Evolutionary conservation across 2,113 vertebrate species (phyloP).

Genomic region (Antennarius striatus): DNA sequence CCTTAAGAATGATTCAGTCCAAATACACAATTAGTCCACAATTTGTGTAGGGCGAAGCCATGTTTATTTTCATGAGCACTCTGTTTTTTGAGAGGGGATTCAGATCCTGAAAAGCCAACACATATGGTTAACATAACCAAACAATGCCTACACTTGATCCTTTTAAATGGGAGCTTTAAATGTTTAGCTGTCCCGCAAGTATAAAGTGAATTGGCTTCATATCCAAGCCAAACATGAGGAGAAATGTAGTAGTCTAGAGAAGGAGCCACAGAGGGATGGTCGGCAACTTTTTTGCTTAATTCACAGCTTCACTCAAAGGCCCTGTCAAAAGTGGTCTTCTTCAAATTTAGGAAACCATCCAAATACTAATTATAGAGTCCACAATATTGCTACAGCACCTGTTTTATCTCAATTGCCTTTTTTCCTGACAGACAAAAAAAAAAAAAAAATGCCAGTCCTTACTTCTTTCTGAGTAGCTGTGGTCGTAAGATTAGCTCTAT

Average conservation of each 20-base stretch:
- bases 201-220: conserved; percentile 72
- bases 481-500: conserved; percentile 18
- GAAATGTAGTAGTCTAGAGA: conserved; percentile 75
- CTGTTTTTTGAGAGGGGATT: conserved; percentile 71
- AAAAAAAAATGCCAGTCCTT: neutral
- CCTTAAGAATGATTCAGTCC: conserved; percentile 68
- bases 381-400: conserved; percentile 37
- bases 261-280: conserved; percentile 59
- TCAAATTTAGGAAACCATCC: conserved; percentile 55
- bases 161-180: conserved; percentile 79
- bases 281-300: conserved; percentile 70
- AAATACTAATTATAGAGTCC: conserved; percentile 56
- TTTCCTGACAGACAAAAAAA: conserved; percentile 6
- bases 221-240: conserved; percentile 76
- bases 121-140: conserved; percentile 84
- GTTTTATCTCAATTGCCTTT: conserved; percentile 51
- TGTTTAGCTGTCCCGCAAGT: conserved; percentile 78
- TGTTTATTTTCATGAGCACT: conserved; percentile 80
- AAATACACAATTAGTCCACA: conserved; percentile 82
- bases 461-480: conserved; percentile 36
- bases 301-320: conserved; percentile 58
- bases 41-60: conserved; percentile 75
- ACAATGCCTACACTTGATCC: conserved; percentile 80
- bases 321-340: conserved; percentile 65
- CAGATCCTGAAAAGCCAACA: conserved; percentile 76